Conservation (phyloP, 2,113 vertebrate genomes). For the Chitala chitala region DNA sequence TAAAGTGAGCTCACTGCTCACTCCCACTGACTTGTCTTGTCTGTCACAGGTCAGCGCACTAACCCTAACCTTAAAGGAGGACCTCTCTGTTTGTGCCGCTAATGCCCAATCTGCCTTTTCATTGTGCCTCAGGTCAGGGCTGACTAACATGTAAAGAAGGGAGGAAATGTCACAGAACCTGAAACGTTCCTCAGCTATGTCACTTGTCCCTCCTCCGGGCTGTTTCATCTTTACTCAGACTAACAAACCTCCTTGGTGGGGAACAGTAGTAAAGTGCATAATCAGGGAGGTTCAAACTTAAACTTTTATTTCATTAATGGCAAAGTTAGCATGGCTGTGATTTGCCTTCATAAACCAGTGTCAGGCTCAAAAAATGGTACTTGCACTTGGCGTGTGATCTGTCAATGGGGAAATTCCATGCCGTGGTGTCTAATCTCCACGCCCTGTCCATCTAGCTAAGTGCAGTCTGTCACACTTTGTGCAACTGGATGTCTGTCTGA, state of each 20-base stretch:
- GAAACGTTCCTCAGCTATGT: neutral
- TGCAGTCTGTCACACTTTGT: constrained; percentile 51
- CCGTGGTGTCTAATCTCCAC: too few relatives aligned
- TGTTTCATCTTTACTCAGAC: neutral
- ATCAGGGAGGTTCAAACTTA: too few relatives aligned
- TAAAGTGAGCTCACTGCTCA: too few relatives aligned
- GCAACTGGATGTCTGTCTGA: constrained; percentile 34
- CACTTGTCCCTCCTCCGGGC: neutral
- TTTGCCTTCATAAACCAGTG: neutral
- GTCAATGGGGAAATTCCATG: too few relatives aligned
- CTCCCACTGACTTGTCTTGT: too few relatives aligned
- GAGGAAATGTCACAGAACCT: constrained; percentile 22
- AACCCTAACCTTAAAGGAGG: too few relatives aligned
- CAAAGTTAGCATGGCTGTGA: too few relatives aligned
- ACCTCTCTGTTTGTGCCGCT: constrained; percentile 7
- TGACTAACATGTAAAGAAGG: constrained; percentile 13
- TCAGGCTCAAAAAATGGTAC: neutral
- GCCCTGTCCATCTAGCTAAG: too few relatives aligned
- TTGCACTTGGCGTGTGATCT: too few relatives aligned
- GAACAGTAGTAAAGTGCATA: too few relatives aligned
- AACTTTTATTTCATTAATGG: too few relatives aligned
- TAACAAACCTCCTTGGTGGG: neutral
- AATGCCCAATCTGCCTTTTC: neutral
- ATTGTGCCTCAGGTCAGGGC: neutral
- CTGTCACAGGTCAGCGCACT: neutral